Conservation (phyloP, 2,888 invertebrate species). For the Rotaria socialis region DNA sequence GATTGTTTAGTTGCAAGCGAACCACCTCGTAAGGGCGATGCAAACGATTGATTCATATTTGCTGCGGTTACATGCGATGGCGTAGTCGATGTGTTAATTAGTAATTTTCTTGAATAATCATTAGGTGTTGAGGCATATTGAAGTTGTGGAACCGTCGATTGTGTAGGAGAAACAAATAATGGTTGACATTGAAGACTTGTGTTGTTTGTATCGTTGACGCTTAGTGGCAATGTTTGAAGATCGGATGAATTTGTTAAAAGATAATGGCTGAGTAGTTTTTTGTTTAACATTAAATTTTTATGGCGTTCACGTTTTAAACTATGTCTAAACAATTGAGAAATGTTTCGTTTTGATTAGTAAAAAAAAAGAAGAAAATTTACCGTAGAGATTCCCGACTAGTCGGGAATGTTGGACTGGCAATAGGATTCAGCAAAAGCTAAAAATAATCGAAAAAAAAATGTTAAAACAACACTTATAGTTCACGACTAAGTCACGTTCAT, state of each 20-base stretch:
- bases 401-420: neutral
- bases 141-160: neutral
- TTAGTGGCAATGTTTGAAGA: neutral
- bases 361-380: neutral
- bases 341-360: neutral
- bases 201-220: neutral
- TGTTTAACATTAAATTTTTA: slow-evolving; percentile 1
- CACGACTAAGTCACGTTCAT: no score
- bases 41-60: neutral
- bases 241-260: slow-evolving; percentile 27
- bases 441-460: neutral
- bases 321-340: neutral
- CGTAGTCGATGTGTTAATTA: neutral
- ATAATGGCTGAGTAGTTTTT: neutral
- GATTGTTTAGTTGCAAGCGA: neutral
- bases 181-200: neutral
- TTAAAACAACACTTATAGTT: no score
- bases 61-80: neutral
- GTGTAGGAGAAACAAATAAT: slow-evolving; percentile 1
- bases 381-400: neutral
- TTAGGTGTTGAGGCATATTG: slow-evolving; percentile 29
- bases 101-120: neutral
- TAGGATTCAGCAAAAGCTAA: slow-evolving; percentile 22
- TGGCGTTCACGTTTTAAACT: slow-evolving; percentile 32
- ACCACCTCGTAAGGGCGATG: neutral